Percentiles rank a stretch among this genome's conserved stretches.
Evolutionary conservation across 2,797 vertebrate species (phyloP).

Genomic region (Labroides dimidiatus): DNA sequence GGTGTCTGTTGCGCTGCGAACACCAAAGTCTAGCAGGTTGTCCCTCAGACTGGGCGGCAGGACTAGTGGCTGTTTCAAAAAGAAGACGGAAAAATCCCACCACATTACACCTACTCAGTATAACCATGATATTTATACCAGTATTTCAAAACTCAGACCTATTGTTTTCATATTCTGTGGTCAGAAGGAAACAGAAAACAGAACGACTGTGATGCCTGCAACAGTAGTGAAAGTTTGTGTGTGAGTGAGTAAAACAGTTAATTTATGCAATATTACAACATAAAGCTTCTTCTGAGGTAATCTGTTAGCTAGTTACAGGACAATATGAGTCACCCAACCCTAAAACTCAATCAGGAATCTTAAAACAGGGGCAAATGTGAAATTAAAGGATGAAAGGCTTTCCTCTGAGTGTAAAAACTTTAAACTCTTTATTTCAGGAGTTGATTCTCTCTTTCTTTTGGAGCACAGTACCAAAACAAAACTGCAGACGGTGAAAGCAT

Average conservation of each 20-base stretch:
- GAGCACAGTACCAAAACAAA: not conserved
- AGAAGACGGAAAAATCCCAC: not conserved
- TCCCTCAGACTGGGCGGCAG: slow-evolving; percentile 91
- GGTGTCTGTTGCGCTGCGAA: slow-evolving; percentile 93
- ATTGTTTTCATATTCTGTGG: not conserved
- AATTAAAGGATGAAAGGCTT: too few relatives aligned
- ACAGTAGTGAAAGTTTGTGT: too few relatives aligned
- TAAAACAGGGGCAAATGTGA: too few relatives aligned
- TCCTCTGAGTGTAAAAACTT: not conserved
- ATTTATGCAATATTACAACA: too few relatives aligned
- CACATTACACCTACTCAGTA: not conserved
- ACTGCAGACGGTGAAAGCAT: not conserved
- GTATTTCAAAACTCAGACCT: not conserved
- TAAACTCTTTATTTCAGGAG: not conserved
- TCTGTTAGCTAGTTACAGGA: too few relatives aligned
- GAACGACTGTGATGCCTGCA: too few relatives aligned
- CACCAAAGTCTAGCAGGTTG: slow-evolving; percentile 93
- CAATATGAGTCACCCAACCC: too few relatives aligned
- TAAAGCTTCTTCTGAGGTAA: too few relatives aligned
- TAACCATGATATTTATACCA: not conserved
- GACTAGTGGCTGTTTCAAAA: slow-evolving; percentile 88
- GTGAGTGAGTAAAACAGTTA: too few relatives aligned
- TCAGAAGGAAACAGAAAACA: not conserved
- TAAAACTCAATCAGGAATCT: too few relatives aligned
- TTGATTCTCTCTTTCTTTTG: not conserved